A percentile compares a stretch with the other conserved stretches of the same genome.
Conservation (phyloP, 2,113 vertebrate genomes). For the Hymenochirus boettgeri region DNA sequence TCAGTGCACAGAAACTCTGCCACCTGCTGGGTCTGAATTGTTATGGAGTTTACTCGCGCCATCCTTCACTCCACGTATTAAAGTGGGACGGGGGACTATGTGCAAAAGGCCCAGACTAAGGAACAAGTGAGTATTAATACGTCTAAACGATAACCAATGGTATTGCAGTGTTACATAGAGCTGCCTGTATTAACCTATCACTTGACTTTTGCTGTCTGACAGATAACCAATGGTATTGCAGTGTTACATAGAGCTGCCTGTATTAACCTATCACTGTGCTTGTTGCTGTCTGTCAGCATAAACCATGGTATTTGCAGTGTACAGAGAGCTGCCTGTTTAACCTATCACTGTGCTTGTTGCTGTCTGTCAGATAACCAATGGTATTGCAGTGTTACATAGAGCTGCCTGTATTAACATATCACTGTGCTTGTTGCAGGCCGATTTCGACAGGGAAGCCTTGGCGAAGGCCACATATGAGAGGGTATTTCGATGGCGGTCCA, state of each 20-base stretch:
- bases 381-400: no score
- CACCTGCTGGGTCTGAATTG: constrained; percentile 93
- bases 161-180: no score
- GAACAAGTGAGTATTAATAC: constrained; percentile 90
- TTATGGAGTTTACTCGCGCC: constrained; percentile 96
- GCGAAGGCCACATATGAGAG: constrained; percentile 96
- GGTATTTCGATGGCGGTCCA: constrained; percentile 95
- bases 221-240: no score
- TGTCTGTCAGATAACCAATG: no score
- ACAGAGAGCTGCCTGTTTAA: no score
- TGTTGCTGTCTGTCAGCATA: constrained; percentile 79
- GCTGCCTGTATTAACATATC: not conserved
- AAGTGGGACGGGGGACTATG: constrained; percentile 96
- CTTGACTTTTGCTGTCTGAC: no score
- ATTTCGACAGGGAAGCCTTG: constrained; percentile 94
- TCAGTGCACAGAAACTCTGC: constrained; percentile 96
- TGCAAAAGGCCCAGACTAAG: constrained; percentile 98
- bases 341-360: no score
- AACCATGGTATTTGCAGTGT: no score
- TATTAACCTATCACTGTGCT: no score
- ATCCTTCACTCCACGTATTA: constrained; percentile 94
- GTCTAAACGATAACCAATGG: no score
- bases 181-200: no score
- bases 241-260: not conserved
- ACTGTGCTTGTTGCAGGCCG: constrained; percentile 69